These are phyloP conservation scores for Trissolcus japonicus DNA, from an alignment of 2,888 invertebrate species.

Conservation along the genomic window DNA sequence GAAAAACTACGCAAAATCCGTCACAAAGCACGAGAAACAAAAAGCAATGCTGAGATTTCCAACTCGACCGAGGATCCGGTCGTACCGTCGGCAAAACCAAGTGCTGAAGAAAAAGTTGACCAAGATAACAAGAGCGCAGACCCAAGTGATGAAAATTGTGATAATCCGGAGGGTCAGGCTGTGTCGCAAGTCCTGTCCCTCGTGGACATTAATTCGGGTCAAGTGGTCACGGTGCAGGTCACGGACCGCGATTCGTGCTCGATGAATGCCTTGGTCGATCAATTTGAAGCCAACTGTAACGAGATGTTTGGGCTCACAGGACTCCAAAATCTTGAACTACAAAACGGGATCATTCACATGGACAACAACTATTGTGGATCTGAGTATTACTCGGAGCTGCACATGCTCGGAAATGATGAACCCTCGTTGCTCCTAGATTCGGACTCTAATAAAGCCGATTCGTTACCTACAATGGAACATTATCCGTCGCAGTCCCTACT, in stretches of 20 bases:
- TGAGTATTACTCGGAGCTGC: conserved; percentile 62
- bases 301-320: conserved; percentile 64
- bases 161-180: conserved; percentile 15
- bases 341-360: conserved; percentile 59
- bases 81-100: not conserved
- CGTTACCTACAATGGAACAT: conserved; percentile 61
- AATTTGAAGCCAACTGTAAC: conserved; percentile 64
- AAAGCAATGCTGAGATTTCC: not conserved
- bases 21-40: conserved; percentile 39
- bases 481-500: conserved; percentile 63
- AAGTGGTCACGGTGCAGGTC: conserved; percentile 67
- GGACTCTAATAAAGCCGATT: conserved; percentile 60
- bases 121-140: not conserved
- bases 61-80: not conserved
- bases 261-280: conserved; percentile 64
- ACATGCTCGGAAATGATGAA: conserved; percentile 61
- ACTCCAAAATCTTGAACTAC: conserved; percentile 64
- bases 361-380: conserved; percentile 64
- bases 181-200: conserved; percentile 65
- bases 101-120: not conserved
- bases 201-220: conserved; percentile 66
- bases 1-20: conserved; percentile 60
- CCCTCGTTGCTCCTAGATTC: conserved; percentile 62
- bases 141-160: not conserved
- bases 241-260: conserved; percentile 61